Conservation (phyloP, 2,888 invertebrate genomes). For the Pterobdella sp. region DNA sequence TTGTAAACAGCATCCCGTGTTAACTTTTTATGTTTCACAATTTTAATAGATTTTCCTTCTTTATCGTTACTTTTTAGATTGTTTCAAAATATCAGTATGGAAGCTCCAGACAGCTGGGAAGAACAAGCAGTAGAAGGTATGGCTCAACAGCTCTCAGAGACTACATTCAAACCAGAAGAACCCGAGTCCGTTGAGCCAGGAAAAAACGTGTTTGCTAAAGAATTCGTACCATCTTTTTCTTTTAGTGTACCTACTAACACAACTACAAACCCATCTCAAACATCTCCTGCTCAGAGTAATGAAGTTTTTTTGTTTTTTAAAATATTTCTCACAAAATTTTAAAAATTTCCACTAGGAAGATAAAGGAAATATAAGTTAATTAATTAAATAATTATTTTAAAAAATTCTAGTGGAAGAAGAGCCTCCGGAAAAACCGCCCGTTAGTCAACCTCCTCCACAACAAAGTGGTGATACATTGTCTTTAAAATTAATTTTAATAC, state of each 20-base stretch:
- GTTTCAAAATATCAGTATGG: constrained; percentile 16
- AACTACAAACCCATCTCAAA: background rate
- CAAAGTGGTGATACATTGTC: constrained; percentile 7
- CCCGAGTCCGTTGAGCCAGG: constrained; percentile 58
- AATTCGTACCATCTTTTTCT: constrained; percentile 45
- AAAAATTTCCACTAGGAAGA: background rate
- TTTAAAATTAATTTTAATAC: no score
- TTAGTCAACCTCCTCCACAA: background rate
- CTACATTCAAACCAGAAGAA: constrained; percentile 5
- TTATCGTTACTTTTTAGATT: constrained; percentile 8
- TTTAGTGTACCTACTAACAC: background rate
- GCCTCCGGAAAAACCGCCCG: background rate
- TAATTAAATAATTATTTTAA: background rate
- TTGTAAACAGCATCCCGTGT: background rate
- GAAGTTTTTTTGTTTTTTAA: no score
- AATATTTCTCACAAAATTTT: no score
- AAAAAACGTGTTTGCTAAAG: constrained; percentile 49
- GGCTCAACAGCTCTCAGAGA: background rate
- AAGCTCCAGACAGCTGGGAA: constrained; percentile 27
- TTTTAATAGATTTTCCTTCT: constrained; percentile 3
- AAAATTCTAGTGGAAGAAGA: background rate
- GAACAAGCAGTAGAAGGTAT: constrained; percentile 21
- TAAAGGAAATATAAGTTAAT: background rate
- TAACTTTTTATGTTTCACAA: background rate
- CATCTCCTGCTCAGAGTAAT: background rate